A percentile compares a stretch with the other conserved stretches of the same genome.
These are phyloP conservation scores for Drosophila pegasa DNA, from an alignment of 2,888 invertebrate genomes.

Conservation along the genomic window DNA sequence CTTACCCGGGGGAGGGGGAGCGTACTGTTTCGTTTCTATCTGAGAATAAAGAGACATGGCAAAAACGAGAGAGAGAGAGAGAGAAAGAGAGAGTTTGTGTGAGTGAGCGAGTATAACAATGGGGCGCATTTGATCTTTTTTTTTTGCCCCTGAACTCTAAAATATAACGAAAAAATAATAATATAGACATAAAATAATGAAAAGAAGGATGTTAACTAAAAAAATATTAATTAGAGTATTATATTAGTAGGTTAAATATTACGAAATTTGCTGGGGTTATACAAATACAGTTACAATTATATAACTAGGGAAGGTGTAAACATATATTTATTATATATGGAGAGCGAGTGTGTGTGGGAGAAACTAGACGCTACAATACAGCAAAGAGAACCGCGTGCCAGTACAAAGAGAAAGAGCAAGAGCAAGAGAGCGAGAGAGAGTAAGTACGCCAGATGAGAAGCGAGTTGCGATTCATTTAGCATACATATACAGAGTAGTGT, in stretches of 20 bases:
- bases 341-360: constrained; percentile 4
- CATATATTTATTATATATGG: constrained; percentile 1
- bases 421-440: constrained; percentile 24
- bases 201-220: constrained; percentile 25
- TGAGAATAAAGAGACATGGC: constrained; percentile 52
- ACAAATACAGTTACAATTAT: constrained; percentile 34
- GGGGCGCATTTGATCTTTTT: constrained; percentile 38
- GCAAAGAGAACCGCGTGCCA: constrained; percentile 42
- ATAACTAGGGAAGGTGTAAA: constrained; percentile 31
- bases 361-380: constrained; percentile 45
- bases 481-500: constrained; percentile 28
- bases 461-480: constrained; percentile 36
- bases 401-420: constrained; percentile 34
- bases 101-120: constrained; percentile 43
- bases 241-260: constrained; percentile 40
- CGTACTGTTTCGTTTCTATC: constrained; percentile 45
- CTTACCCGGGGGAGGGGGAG: constrained; percentile 57
- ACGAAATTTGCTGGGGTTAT: constrained; percentile 31
- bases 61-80: constrained; percentile 37
- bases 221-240: constrained; percentile 30
- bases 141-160: constrained; percentile 45
- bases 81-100: constrained; percentile 27
- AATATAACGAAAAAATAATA: constrained; percentile 56
- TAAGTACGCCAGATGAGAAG: constrained; percentile 41
- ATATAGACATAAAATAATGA: constrained; percentile 17